Evolutionary conservation across 92 coral and sea anemone species (phyloP).

Genomic region (Muricea muricata): DNA sequence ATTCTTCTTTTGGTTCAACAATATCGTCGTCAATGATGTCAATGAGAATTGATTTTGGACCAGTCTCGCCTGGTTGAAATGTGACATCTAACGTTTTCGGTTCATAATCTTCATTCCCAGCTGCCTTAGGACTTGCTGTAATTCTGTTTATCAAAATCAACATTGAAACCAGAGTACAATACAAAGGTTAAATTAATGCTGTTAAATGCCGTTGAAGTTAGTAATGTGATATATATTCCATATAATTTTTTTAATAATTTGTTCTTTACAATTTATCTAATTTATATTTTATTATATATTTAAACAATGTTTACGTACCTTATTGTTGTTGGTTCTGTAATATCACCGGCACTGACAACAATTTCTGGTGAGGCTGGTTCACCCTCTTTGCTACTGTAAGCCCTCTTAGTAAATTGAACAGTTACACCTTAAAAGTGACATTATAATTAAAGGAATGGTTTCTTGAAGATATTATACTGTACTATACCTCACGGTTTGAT

Average conservation of each 20-base stretch:
- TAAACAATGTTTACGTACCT: not conserved
- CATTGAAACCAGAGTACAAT: too few species aligned
- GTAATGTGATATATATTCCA: too few species aligned
- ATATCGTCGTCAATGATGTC: slow-evolving; percentile 5
- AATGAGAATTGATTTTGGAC: slow-evolving; percentile 21
- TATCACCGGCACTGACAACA: not conserved
- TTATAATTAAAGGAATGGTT: too few species aligned
- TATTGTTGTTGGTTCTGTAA: not conserved
- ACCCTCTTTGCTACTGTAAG: not conserved
- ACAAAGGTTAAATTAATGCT: too few species aligned
- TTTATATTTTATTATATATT: too few species aligned
- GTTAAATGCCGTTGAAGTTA: too few species aligned
- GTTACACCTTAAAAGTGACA: not conserved
- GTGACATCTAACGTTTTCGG: not conserved
- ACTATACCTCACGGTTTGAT: too few species aligned
- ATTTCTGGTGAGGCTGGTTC: not conserved
- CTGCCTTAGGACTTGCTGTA: not conserved
- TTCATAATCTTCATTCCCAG: slow-evolving; percentile 8
- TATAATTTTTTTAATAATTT: too few species aligned
- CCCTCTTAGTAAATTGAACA: not conserved
- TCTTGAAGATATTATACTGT: too few species aligned
- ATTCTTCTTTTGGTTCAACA: slow-evolving; percentile 30
- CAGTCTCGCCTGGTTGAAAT: slow-evolving; percentile 32
- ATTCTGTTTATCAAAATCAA: not conserved
- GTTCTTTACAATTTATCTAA: too few species aligned